Evolutionary conservation across 92 coral and sea anemone species (phyloP).

Genomic region (Palythoa grandis): DNA sequence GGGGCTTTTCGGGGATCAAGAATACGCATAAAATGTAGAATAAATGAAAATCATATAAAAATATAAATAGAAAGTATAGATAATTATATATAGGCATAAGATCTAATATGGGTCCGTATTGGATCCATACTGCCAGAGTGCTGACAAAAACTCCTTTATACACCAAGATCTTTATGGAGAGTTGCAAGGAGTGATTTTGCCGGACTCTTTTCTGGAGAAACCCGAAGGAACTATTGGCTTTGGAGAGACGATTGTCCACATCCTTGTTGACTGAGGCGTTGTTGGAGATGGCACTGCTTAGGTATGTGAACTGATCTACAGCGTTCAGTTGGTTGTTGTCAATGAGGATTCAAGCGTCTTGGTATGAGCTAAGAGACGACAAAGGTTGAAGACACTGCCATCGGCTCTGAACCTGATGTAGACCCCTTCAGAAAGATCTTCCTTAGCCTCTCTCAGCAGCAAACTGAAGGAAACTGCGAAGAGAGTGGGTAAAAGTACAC

Average conservation of each 20-base stretch:
- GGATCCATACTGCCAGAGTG: too few species aligned
- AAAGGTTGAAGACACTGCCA: background rate
- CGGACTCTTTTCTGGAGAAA: background rate
- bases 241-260: background rate
- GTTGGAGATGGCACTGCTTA: background rate
- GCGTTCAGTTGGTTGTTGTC: background rate
- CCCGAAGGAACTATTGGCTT: background rate
- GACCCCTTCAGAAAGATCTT: background rate
- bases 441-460: background rate
- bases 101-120: too few species aligned
- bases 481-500: background rate
- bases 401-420: background rate
- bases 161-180: too few species aligned
- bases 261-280: slow-evolving; percentile 1
- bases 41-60: too few species aligned
- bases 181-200: too few species aligned
- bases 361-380: background rate
- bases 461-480: background rate
- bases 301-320: slow-evolving; percentile 5
- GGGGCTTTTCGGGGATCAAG: too few species aligned
- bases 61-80: too few species aligned
- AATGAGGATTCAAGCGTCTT: background rate
- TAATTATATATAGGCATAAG: too few species aligned
- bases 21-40: too few species aligned
- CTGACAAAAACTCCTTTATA: too few species aligned